Base-by-base conservation (phyloP, 2,113 vertebrate genomes). In the Halcyon senegalensis region DNA sequence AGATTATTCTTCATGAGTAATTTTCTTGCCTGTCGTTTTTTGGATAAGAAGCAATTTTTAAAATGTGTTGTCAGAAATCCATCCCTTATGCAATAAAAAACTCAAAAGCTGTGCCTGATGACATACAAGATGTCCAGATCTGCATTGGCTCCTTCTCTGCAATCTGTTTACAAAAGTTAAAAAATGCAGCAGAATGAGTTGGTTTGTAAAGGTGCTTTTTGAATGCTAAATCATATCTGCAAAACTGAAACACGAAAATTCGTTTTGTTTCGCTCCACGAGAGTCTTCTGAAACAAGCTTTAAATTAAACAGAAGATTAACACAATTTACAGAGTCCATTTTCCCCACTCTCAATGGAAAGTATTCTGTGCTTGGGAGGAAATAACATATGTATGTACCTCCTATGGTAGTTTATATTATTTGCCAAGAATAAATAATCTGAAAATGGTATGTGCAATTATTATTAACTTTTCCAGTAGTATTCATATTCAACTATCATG, bases 11-110 rank as follows among this genome's bases (percentile, higher is more conserved):
- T 87, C 91, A 94, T 89, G 94, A 94, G 90, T 87, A 87, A 94
- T 94, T 93, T 91, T 96, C 94, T 94, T 91, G 81, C 92, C 89
- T 97, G 91, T 94, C 93, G 87, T 89, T 95, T 97, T 95, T 97
- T 96, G 95, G 96, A 97, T 95, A 92, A 96, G 95, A 97, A 97
- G 95, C 97, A 96, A 95, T 96, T 97, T 97, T 96, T 96, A 93
- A 95, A 97, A 97, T 93, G 97, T 97, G 97, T 97, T 97, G 97
- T 97, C 97, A 97, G 97, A 96, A 97, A 96, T 96, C 93, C 94
- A 95, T 96, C 96, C 97, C 95, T 96, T 95, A 96, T 96, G 94
- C 95, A 97, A 97, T 96, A 96, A 96, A 97, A 96, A 95, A 92
- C 95, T 97, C 94, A 55, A 96, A 97, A 96, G 93, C 94, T 97